Percentiles rank a stretch among this genome's conserved stretches.
These are phyloP conservation scores for Caenorhabditis afra DNA, from an alignment of 2,888 invertebrate species.

Conservation along the genomic window DNA sequence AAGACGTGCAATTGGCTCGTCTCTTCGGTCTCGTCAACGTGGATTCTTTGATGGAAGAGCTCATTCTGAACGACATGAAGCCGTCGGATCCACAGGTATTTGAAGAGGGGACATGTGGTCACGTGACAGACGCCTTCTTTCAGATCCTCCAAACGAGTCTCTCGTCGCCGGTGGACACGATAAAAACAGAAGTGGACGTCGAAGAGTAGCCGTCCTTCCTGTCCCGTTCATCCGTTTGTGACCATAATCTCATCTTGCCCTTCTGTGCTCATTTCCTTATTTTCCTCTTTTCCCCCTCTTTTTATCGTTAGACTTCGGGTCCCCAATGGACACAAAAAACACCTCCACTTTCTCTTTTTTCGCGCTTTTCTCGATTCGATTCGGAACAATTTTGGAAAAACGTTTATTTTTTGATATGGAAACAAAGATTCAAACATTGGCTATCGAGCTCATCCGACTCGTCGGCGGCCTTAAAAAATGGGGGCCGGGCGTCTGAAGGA, in stretches of 20 bases:
- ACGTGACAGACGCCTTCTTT: neutral
- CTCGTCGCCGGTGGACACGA: constrained; percentile 43
- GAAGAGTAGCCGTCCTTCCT: constrained; percentile 2
- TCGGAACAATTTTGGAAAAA: neutral
- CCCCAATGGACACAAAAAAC: constrained; percentile 4
- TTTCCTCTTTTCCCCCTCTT: neutral
- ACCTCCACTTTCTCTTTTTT: constrained; percentile 11
- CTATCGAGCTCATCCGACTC: constrained; percentile 48
- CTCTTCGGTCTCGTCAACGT: constrained; percentile 76
- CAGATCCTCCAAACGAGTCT: constrained; percentile 55
- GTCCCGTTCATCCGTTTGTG: neutral
- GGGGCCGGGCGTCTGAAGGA: constrained; percentile 29
- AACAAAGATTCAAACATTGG: constrained; percentile 21
- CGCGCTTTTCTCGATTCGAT: neutral
- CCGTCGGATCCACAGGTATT: constrained; percentile 51
- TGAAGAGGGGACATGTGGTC: neutral
- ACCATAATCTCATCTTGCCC: constrained; percentile 45
- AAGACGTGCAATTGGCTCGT: constrained; percentile 77
- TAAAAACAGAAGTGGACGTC: constrained; percentile 49
- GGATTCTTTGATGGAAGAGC: constrained; percentile 75
- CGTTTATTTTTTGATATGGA: neutral
- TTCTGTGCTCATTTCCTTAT: neutral
- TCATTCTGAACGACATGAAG: constrained; percentile 71
- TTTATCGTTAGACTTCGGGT: constrained; percentile 15
- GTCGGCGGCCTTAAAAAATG: constrained; percentile 67